phyloP scores from a whole-genome alignment of 2,113 vertebrate genomes.

The Cynoglossus semilaevis region DNA sequence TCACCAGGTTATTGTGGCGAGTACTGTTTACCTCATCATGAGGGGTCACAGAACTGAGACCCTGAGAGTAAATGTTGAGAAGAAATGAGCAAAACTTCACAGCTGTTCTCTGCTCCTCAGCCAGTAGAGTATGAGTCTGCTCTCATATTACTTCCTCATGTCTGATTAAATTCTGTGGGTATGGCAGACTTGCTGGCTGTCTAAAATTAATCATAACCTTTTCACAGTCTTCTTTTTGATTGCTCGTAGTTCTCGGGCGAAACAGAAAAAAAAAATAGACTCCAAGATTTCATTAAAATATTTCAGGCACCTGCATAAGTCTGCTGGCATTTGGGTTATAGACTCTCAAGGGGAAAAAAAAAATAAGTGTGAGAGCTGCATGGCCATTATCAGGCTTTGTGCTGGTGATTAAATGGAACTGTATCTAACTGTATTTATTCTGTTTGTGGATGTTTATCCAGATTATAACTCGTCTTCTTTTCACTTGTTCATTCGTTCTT shows the following conservation, averaged over 20 bases:
- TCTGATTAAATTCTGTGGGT: conserved; percentile 37
- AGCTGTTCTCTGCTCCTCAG: not conserved
- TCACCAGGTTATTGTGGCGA: conserved; percentile 8
- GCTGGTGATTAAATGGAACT: too few species aligned
- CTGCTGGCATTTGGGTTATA: not conserved
- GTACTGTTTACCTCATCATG: conserved; percentile 22
- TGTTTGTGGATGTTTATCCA: too few species aligned
- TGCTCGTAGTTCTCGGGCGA: conserved; percentile 24
- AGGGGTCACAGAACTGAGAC: conserved; percentile 9
- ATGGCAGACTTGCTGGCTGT: conserved; percentile 29
- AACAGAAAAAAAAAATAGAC: conserved; percentile 11
- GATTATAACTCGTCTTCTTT: too few species aligned
- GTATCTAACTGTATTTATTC: too few species aligned
- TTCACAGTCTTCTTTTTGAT: conserved; percentile 38
- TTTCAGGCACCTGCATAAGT: not conserved
- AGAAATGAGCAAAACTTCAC: not conserved
- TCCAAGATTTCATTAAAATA: conserved; percentile 2
- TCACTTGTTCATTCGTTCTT: too few species aligned
- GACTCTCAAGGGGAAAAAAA: not conserved
- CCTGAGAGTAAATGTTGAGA: conserved; percentile 8
- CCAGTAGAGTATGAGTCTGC: not conserved
- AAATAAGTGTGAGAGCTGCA: too few species aligned
- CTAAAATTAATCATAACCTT: conserved; percentile 36
- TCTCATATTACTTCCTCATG: conserved; percentile 13
- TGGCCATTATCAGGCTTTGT: too few species aligned